Base-by-base conservation (phyloP, 2,888 invertebrate species). In the Pyrrhia umbra region DNA sequence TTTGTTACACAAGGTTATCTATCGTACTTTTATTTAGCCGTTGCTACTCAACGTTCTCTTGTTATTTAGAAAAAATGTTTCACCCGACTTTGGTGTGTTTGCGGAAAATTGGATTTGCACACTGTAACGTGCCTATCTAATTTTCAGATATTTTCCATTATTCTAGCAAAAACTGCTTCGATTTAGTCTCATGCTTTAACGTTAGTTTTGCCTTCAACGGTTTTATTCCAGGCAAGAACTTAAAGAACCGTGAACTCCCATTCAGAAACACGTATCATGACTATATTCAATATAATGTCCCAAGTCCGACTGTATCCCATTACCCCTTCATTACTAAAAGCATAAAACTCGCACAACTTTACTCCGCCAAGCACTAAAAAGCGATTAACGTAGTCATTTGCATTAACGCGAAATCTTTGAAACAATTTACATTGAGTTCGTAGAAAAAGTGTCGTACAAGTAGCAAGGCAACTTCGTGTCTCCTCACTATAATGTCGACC, bases 1-100 rank as follows among this genome's bases (percentile, higher is more conserved):
- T 92, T 88, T 86, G 85, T 89, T 89, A 86, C 80, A 83, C 94
- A 93, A 93, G 93, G 93, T 91, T 91, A 88, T 84, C 85, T 80
- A 67, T 72, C 75, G 65, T 66, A 74, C 80, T 80, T 80, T 74
- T 88, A 89, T 87, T 85, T 84, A 82, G 85, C 77, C 81, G 87
- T 86, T 85, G 85, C 84, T 88, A 85, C 82, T 87, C 86, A 85
- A 84, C 87, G 84, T 86, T 89, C 85, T 85, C 85, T 83, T 81
- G 87, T 87, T 87, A 88, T 85, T 84, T 85, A 88, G 89, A 89
- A 90, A 87, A 87, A 83, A 58, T 56, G 60, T 54, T 68, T 66
- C 55, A 68, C 43, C 43, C 79, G 72, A 77, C 73, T 81, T 74
- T 79, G 79, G 51, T 49, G 71, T 77, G 85, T 89, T 89, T 85